Evolutionary conservation across 2,888 invertebrate species (phyloP).

Genomic region (Subacronicta megacephala): DNA sequence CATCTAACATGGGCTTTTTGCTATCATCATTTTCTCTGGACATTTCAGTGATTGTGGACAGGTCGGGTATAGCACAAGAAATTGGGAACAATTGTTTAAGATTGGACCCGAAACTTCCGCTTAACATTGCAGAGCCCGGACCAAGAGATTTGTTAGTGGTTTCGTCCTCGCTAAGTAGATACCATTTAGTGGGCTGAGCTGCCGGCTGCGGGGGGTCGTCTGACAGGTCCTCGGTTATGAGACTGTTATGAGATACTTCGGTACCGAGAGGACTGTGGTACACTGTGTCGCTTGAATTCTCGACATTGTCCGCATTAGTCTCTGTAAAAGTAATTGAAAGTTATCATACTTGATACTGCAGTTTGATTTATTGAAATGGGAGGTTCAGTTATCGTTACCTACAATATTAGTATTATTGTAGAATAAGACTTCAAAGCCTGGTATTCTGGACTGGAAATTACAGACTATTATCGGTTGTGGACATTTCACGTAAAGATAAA

Average conservation of each 20-base stretch:
- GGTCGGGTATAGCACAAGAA: conserved; percentile 77
- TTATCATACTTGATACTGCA: background rate
- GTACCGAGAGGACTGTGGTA: conserved; percentile 57
- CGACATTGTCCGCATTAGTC: conserved; percentile 39
- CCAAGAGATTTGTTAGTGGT: conserved; percentile 61
- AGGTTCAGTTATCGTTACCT: no score
- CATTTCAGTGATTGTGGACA: conserved; percentile 82
- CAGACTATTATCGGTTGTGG: no score
- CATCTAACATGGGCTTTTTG: conserved; percentile 57
- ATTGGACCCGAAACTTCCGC: conserved; percentile 64
- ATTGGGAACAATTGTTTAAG: conserved; percentile 79
- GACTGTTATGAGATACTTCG: conserved; percentile 64
- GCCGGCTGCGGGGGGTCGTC: conserved; percentile 54
- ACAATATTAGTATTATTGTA: no score
- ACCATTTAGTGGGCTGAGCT: conserved; percentile 68
- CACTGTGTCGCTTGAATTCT: conserved; percentile 48
- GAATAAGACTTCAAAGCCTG: no score
- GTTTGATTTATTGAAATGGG: no score
- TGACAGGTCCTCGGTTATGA: conserved; percentile 81
- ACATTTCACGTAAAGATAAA: no score
- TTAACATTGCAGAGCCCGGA: conserved; percentile 26
- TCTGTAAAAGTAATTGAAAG: conserved; percentile 34
- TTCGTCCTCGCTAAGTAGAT: conserved; percentile 80
- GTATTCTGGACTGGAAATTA: no score
- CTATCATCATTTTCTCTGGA: conserved; percentile 74